A percentile compares a stretch with the other conserved stretches of the same genome.
phyloP scores from a whole-genome alignment of 2,888 invertebrate species.

The Epicampocera succincta region DNA sequence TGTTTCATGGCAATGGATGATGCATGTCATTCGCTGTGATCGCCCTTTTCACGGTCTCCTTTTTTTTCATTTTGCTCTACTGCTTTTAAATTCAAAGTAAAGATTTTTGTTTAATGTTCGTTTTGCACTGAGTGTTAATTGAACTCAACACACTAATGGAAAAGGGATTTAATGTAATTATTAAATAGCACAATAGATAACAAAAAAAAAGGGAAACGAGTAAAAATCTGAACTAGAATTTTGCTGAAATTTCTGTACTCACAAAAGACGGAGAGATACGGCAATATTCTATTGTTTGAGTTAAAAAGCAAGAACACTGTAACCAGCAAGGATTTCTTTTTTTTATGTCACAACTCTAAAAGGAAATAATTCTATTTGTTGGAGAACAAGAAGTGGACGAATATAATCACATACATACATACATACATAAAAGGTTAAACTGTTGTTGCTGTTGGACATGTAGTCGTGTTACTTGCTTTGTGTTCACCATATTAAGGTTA shows the following conservation, averaged over 20 bases:
- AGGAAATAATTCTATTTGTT: conserved; percentile 43
- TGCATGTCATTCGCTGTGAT: too few species aligned
- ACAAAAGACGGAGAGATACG: conserved; percentile 26
- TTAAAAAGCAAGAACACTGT: conserved; percentile 2
- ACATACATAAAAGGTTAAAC: neutral
- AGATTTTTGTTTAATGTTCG: conserved; percentile 16
- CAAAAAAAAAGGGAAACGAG: conserved; percentile 6
- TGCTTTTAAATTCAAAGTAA: too few species aligned
- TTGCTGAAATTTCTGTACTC: conserved; percentile 42
- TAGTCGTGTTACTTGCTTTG: neutral
- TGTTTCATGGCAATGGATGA: too few species aligned
- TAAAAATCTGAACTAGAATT: conserved; percentile 5
- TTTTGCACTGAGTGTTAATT: conserved; percentile 69
- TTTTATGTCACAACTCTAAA: conserved; percentile 16
- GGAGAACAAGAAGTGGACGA: conserved; percentile 11
- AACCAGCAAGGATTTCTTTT: neutral
- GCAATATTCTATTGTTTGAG: neutral
- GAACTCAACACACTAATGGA: conserved; percentile 74
- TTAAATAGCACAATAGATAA: conserved; percentile 42
- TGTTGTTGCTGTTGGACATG: neutral
- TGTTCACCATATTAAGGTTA: neutral
- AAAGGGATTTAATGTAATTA: conserved; percentile 74
- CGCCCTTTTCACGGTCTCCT: too few species aligned
- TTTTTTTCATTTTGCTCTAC: too few species aligned
- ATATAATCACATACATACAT: neutral